These are phyloP conservation scores for Pristionchus fissidentatus DNA, from an alignment of 2,888 invertebrate genomes.

Conservation along the genomic window DNA sequence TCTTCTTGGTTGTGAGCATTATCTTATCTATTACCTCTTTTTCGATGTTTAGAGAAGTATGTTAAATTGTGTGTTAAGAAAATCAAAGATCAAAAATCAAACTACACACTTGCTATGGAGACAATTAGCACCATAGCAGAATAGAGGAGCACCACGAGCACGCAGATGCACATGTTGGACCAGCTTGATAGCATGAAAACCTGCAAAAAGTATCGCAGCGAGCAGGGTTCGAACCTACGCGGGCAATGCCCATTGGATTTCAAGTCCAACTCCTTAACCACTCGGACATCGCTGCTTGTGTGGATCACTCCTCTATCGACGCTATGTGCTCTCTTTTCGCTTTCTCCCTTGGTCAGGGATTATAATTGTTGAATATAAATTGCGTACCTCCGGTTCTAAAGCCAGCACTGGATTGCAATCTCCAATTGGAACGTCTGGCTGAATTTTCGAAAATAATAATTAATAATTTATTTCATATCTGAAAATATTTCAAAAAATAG, in stretches of 20 bases:
- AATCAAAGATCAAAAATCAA: neutral
- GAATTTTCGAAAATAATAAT: too few relatives aligned
- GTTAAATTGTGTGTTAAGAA: neutral
- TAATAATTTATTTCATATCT: too few relatives aligned
- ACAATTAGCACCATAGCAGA: neutral
- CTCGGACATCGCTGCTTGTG: constrained; percentile 75
- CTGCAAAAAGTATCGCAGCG: constrained; percentile 63
- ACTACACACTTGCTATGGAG: neutral
- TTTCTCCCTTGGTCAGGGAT: neutral
- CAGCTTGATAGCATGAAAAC: constrained; percentile 22
- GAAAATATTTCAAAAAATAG: too few relatives aligned
- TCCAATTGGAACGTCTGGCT: neutral
- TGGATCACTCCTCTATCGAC: too few relatives aligned
- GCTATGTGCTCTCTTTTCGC: too few relatives aligned
- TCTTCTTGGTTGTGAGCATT: too few relatives aligned
- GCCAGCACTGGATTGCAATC: constrained; percentile 23
- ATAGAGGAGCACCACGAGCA: neutral
- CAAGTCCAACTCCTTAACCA: constrained; percentile 82
- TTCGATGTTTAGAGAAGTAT: too few relatives aligned
- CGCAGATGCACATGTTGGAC: constrained; percentile 7
- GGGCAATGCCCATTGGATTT: constrained; percentile 83
- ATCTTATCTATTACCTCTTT: too few relatives aligned
- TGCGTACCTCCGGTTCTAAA: neutral
- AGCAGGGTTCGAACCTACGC: constrained; percentile 83
- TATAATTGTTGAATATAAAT: neutral